Base-by-base conservation (phyloP, 2,888 invertebrate genomes). In the Galerucella nymphaeae region DNA sequence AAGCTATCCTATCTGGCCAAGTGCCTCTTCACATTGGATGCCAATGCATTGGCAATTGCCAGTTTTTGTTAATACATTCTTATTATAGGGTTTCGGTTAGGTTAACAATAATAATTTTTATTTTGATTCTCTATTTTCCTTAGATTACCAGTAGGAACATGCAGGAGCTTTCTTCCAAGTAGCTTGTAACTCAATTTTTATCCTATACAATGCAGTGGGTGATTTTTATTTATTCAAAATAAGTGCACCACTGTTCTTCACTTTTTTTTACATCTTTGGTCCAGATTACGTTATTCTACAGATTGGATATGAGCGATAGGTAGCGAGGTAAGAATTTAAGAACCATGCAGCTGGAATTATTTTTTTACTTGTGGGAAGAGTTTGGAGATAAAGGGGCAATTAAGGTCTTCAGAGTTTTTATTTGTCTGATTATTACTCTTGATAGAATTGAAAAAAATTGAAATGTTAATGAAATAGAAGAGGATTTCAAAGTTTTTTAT, bases 331-430 rank as follows among this genome's bases (percentile, higher is more conserved):
- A 9, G 11, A 18, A 41, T 30, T 14, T 14, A 10, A 42, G 42
- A 42, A 18, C 61, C 42, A 41, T 20, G 61, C 71, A 71, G 66
- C 71, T 71, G 71, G 57, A 62, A 4, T 11, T 62, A 0, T 71
- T 71, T 71, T 71, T 71, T 45, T 66, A 55, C 42, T 59, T 59
- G 38, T 62, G 61, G 42, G 41, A 42, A 62, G 61, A 62, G 42
- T 62, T 16, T 42, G 9, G 6, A 42, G 61, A 62, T 62, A 62
- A 62, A 42, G 18, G 18, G 18, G 61, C 61, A 62, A 62, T 62
- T 62, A 62, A 62, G 61, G 42, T 11, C 61, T 62, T 62, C 42
- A 62, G 13, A 42, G 61, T 62, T 62, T 62, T 62, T 42, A 62
- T 62, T 3, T 42, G 18, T 42, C 18, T 42, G 61, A 62, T 62